Evolutionary conservation across 1,140 invertebrate genomes (phyloP), one percentile per base, ranked within the genome.

Genomic region (Babylonia areolata): DNA sequence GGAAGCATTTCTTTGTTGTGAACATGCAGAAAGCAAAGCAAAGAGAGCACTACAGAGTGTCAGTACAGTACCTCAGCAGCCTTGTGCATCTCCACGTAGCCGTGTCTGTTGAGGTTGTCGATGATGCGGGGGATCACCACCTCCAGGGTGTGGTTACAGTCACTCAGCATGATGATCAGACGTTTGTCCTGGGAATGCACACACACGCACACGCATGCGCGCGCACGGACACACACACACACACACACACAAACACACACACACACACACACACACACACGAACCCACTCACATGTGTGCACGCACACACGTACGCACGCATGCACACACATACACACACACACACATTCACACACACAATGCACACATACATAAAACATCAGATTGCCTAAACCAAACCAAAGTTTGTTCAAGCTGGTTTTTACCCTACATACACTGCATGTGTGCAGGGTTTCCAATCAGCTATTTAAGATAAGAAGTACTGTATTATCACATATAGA

Each of bases 141-240:
- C 80, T 96, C 96, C 54, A 96, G 94, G 11, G 97, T 97, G 93
- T 97, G 98, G 75, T 96, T 96, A 94, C 97, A 98, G 94, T 99
- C 99, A 91, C 97, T 97, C 79, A 98, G 95, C 71, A 97, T 97
- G 80, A 98, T 97, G 35, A 99, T 95, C 84, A 99, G 95, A 46
- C 97, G 96, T 79, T 93, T 93, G 80, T 93, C 92, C 93, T 94
- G 88, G 31, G 35, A 3, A 6, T 73, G 35, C 31, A 31, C 71
- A 9, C 71, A 37, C 35, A 73, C 5, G 1, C 71, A 73, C 71
- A 73, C 33, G 35, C 71, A 73, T 20, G 35, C 5, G 1, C 71
- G 35, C 71, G 35, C 33, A 73, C 71, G 35, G 6, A 73, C n/a
- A 73, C n/a, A 35, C 2, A 73, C 33, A 73, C 11, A 35, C 71